Base-by-base conservation (phyloP, 1,140 invertebrate genomes). In the Myzus persicae region DNA sequence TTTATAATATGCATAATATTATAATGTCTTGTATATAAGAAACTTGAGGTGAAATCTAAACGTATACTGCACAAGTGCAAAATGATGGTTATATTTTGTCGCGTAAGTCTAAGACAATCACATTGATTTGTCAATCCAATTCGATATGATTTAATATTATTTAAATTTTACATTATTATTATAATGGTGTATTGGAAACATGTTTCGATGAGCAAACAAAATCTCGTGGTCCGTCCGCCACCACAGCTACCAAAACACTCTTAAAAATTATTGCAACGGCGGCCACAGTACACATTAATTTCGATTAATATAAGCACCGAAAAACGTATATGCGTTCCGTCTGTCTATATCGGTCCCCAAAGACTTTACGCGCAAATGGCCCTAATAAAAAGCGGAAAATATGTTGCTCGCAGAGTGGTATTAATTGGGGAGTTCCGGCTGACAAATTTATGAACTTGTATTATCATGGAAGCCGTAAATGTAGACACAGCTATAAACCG, bases 381-480 rank as follows among this genome's bases (percentile, higher is more conserved):
- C 40, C 67, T 24, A 81, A 81, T 46, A 91, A 81, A 91, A 81
- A 46, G 90, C 38, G 90, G 40, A 67, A 91, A 91, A 91, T 91
- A 67, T 76, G 90, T 76, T 67, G 38, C 90, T 42, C 38, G 38
- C 38, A n/a, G 26, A 90, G 38, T 20, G n/a, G 54, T 91, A 76
- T 90, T 91, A 91, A 91, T 91, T 67, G 54, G 40, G 40, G 1
- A 31, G 20, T 46, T 9, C 90, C 9, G 67, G 42, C 90, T 81
- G 90, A 82, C 90, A 91, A 81, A 91, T 91, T 91, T 91, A 91
- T 46, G 67, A 81, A 91, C 59, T 90, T 44, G 67, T 91, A 82
- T 91, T 81, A 81, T 81, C 36, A n/a, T 46, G 40, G 59, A 76
- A 76, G 40, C 59, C 90, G 48, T 90, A 91, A 67, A 91, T 44